Conservation (phyloP, 2,113 vertebrate genomes). For the Oriolus oriolus region DNA sequence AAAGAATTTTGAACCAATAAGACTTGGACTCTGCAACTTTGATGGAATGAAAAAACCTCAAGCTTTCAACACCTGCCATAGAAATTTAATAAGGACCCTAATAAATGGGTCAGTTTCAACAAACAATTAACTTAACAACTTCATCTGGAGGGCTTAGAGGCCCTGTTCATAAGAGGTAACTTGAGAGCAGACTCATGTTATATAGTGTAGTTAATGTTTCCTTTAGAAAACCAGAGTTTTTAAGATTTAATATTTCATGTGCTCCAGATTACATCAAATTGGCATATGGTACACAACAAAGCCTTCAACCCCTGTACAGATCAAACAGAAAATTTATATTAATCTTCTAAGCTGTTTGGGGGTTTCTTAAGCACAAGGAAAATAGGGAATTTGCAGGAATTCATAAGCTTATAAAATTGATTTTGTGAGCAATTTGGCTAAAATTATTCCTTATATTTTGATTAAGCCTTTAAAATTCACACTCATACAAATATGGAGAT, state of each 20-base stretch:
- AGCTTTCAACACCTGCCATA: slow-evolving; percentile 53
- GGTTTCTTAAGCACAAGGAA: neutral
- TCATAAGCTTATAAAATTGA: slow-evolving; percentile 32
- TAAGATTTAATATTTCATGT: slow-evolving; percentile 60
- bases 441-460: neutral
- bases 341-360: slow-evolving; percentile 17
- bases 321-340: slow-evolving; percentile 44
- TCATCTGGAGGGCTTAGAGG: slow-evolving; percentile 10
- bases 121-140: slow-evolving; percentile 45
- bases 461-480: slow-evolving; percentile 32
- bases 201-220: slow-evolving; percentile 39
- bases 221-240: slow-evolving; percentile 46
- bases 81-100: slow-evolving; percentile 55
- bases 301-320: slow-evolving; percentile 4
- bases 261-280: slow-evolving; percentile 57
- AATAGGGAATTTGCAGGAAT: neutral
- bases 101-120: slow-evolving; percentile 59
- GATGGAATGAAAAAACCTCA: slow-evolving; percentile 45
- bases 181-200: slow-evolving; percentile 23
- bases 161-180: neutral
- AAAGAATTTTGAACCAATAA: neutral
- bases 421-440: slow-evolving; percentile 18
- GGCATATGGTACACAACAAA: slow-evolving; percentile 43
- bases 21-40: neutral
- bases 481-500: neutral